Conservation (phyloP, 1,140 invertebrate species). For the Druon quercuslanigerum region DNA sequence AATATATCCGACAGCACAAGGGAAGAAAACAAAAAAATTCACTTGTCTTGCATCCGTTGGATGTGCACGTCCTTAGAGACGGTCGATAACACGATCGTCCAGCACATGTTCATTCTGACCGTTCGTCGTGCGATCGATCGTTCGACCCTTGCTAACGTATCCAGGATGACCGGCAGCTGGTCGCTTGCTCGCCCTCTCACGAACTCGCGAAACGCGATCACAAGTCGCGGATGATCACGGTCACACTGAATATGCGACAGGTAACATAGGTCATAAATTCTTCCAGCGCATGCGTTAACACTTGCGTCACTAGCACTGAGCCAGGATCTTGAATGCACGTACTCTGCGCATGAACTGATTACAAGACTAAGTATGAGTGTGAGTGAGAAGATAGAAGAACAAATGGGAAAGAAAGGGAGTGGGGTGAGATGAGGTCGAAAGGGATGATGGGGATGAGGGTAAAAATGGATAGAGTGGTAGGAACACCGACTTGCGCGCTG, state of each 20-base stretch:
- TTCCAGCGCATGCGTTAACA: constrained; percentile 29
- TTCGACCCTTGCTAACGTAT: constrained; percentile 16
- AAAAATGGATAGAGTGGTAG: constrained; percentile 35
- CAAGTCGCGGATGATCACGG: constrained; percentile 46
- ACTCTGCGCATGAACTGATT: constrained; percentile 17
- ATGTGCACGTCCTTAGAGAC: constrained; percentile 37
- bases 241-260: constrained; percentile 46
- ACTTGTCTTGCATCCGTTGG: constrained; percentile 32
- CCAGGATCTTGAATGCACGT: constrained; percentile 17
- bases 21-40: constrained; percentile 34
- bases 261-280: constrained; percentile 31
- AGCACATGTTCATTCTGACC: constrained; percentile 50
- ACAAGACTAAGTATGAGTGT: constrained; percentile 29
- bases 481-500: constrained; percentile 35
- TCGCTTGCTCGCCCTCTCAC: constrained; percentile 37
- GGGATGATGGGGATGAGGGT: constrained; percentile 31
- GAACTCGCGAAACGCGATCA: constrained; percentile 40
- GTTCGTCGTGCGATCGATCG: constrained; percentile 38
- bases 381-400: constrained; percentile 2
- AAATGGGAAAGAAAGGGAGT: constrained; percentile 19
- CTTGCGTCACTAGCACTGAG: constrained; percentile 9
- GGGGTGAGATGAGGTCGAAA: background rate
- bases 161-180: constrained; percentile 29
- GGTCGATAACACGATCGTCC: constrained; percentile 43
- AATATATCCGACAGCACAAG: constrained; percentile 3